Evolutionary conservation across 2,797 vertebrate genomes (phyloP).

Genomic region (Psittacula derbiana): DNA sequence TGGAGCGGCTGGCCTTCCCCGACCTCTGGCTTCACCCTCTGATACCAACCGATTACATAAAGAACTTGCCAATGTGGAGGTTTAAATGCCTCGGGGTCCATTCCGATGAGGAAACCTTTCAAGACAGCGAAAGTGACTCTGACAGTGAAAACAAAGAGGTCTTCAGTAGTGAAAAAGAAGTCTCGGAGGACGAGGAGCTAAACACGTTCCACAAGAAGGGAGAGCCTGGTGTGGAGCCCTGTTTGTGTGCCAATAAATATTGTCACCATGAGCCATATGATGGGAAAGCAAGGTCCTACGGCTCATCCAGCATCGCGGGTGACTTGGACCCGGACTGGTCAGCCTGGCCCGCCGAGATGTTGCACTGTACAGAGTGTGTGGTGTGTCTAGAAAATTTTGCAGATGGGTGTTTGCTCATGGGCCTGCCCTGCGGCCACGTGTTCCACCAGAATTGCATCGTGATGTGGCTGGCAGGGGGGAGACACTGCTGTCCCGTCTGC

Average conservation of each 20-base stretch:
- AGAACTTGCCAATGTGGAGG: constrained; percentile 89
- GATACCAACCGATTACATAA: constrained; percentile 93
- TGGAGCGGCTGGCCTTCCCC: constrained; percentile 92
- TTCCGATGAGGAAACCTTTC: constrained; percentile 69
- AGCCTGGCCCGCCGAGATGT: constrained; percentile 84
- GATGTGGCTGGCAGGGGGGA: constrained; percentile 89
- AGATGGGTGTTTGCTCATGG: constrained; percentile 87
- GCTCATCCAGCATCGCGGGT: constrained; percentile 19
- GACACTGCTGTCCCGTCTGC: constrained; percentile 95
- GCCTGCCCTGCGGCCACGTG: constrained; percentile 92
- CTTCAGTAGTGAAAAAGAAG: constrained; percentile 45
- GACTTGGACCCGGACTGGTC: constrained; percentile 83
- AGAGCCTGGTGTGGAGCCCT: neutral
- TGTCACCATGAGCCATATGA: neutral
- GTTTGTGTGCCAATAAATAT: constrained; percentile 43
- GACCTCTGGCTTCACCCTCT: constrained; percentile 96
- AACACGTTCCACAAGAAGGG: neutral
- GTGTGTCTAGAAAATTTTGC: constrained; percentile 96
- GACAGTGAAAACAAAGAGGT: constrained; percentile 74
- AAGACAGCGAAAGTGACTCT: constrained; percentile 78
- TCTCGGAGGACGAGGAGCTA: constrained; percentile 62
- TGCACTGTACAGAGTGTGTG: constrained; percentile 92
- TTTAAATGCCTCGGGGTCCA: constrained; percentile 73
- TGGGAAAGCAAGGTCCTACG: constrained; percentile 30
- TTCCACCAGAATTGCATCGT: constrained; percentile 97